A percentile compares a stretch with the other conserved stretches of the same genome.
phyloP scores from a whole-genome alignment of 2,113 vertebrate species.

The Phrynocephalus versicolor region DNA sequence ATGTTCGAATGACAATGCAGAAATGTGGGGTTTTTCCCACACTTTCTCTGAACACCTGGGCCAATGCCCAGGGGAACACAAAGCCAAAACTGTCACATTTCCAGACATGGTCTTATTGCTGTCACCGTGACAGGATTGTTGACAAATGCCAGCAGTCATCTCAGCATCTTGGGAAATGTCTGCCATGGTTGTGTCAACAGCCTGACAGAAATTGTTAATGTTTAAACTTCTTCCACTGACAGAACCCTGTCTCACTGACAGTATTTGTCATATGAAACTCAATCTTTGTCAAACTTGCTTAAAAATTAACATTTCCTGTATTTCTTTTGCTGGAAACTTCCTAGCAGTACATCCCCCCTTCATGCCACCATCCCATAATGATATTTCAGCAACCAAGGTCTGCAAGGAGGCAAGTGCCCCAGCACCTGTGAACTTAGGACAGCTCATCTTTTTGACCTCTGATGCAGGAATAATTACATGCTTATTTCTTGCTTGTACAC shows the following conservation, averaged over 20 bases:
- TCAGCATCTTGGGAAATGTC: constrained; percentile 99
- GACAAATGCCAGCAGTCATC: constrained; percentile 99
- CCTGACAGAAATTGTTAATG: constrained; percentile 99
- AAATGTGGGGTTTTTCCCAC: constrained; percentile 89
- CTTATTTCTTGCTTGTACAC: constrained; percentile 65
- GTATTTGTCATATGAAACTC: constrained; percentile 94
- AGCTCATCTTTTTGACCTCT: constrained; percentile 77
- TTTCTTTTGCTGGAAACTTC: constrained; percentile 79
- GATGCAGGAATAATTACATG: constrained; percentile 70
- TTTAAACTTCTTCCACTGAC: constrained; percentile 98
- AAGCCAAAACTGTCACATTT: constrained; percentile 97
- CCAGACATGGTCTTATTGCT: constrained; percentile 91
- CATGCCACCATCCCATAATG: constrained; percentile 65
- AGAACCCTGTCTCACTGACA: constrained; percentile 98
- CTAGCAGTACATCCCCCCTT: constrained; percentile 58
- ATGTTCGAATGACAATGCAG: constrained; percentile 92
- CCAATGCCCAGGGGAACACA: constrained; percentile 94
- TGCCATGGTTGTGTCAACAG: constrained; percentile 99
- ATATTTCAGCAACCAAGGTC: constrained; percentile 66
- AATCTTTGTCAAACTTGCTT: constrained; percentile 90
- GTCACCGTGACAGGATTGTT: constrained; percentile 98
- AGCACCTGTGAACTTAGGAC: constrained; percentile 62
- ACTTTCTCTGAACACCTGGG: constrained; percentile 88
- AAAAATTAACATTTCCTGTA: constrained; percentile 89
- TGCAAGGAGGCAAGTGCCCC: constrained; percentile 57